Base-by-base conservation (phyloP, 1,140 invertebrate genomes). In the Chironomus tepperi region DNA sequence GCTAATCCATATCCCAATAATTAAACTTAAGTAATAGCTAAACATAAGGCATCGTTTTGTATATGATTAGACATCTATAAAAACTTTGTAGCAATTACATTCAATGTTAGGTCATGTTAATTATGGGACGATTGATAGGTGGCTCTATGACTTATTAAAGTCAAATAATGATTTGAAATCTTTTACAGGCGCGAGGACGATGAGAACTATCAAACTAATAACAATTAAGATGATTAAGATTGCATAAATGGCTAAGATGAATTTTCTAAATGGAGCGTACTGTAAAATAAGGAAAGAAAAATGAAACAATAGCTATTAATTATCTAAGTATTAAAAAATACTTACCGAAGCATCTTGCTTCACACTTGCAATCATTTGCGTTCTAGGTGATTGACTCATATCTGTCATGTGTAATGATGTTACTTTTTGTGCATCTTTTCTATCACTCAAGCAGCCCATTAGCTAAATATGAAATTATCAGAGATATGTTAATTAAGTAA, bases 401-500 rank as follows among this genome's bases (percentile, higher is more conserved):
- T 93, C 91, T 79, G 92, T 92, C 91, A 94, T 92, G 12, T 91
- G 91, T 84, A 93, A 93, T 10, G 90, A 86, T 80, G 91, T 91
- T 15, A 92, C 88, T 77, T 90, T 86, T 76, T 90, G 88, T 77
- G 86, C 88, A 76, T 85, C 86, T 72, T 90, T 88, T 75, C 86
- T 87, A 77, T 93, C 91, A 64, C 90, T 90, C 9, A 88, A 85
- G 79, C 90, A 92, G 73, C 89, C 89, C 42, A 88, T 84, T 75
- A 93, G 84, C 91, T 93, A 84, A n/a, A n/a, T n/a, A n/a, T n/a
- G 24, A 34, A 34, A 34, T 73, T 88, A 78, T 73, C 81, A 83
- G 80, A 75, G n/a, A 79, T 79, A 65, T 81, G 78, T 79, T 80
- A 75, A 67, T 74, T 8, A 74, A 10, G 43, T 21, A 10, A 24